These are phyloP conservation scores for Urocitellus parryii DNA, from an alignment of 2,113 vertebrate genomes.

Conservation along the genomic window DNA sequence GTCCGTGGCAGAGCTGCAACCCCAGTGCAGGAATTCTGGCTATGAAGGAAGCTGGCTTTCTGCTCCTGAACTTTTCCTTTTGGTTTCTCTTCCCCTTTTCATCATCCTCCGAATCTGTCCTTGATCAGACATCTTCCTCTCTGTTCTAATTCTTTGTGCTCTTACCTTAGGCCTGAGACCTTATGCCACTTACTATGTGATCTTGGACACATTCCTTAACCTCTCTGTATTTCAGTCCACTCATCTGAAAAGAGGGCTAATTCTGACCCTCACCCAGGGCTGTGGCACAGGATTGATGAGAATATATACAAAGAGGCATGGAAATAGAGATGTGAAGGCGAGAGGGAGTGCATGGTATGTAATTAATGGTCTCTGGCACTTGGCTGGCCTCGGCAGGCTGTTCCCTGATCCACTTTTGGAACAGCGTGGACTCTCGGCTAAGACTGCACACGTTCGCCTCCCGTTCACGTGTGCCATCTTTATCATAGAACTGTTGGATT, in stretches of 20 bases:
- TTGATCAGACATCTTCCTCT: neutral
- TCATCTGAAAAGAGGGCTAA: neutral
- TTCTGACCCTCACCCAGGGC: neutral
- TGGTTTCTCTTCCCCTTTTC: neutral
- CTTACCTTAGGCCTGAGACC: neutral
- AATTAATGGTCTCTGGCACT: neutral
- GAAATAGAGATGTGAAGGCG: too few relatives aligned
- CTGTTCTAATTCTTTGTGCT: neutral
- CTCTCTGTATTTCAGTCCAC: neutral
- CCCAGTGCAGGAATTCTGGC: neutral
- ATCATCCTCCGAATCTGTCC: neutral
- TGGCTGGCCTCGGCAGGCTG: neutral
- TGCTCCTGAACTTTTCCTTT: neutral
- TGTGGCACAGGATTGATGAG: neutral
- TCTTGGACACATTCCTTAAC: neutral
- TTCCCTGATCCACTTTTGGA: neutral
- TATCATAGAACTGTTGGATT: slow-evolving; percentile 53
- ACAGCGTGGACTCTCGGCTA: neutral
- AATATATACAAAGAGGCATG: neutral
- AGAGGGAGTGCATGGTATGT: neutral
- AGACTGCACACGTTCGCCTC: neutral
- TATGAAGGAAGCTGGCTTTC: neutral
- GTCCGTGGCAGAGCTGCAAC: neutral
- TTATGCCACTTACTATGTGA: neutral
- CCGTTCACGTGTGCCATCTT: slow-evolving; percentile 58